phyloP scores from a whole-genome alignment of 1,140 invertebrate species.

The Temnothorax nylanderi region DNA sequence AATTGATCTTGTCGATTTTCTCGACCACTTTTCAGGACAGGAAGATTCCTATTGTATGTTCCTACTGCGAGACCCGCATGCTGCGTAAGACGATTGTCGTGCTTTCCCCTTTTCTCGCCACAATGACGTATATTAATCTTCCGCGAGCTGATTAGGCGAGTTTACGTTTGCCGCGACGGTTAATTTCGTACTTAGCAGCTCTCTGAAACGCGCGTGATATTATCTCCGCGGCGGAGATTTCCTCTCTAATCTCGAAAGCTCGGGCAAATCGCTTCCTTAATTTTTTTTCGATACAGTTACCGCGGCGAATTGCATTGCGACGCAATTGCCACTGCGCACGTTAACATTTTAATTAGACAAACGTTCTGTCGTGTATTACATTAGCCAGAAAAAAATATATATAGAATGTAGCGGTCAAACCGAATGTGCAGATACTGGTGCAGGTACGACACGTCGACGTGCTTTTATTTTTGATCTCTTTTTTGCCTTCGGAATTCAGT shows the following conservation, averaged over 20 bases:
- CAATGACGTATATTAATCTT: neutral
- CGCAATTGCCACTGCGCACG: neutral
- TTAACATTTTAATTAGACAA: neutral
- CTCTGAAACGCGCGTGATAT: neutral
- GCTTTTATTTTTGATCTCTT: neutral
- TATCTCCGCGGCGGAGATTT: conserved; percentile 24
- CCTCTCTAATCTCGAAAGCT: neutral
- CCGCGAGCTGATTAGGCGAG: neutral
- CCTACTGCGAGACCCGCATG: neutral
- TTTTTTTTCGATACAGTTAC: neutral
- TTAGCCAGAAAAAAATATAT: neutral
- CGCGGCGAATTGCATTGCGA: neutral
- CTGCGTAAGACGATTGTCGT: neutral
- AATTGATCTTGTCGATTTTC: neutral
- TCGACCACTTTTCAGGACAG: neutral
- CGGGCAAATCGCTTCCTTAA: conserved; percentile 1
- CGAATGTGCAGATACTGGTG: neutral
- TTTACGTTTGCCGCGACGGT: neutral
- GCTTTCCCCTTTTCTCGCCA: neutral
- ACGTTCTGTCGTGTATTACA: neutral
- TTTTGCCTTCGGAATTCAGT: neutral
- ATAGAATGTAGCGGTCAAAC: neutral
- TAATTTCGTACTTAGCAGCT: conserved; percentile 13
- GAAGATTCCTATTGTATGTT: neutral
- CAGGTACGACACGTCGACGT: neutral